Evolutionary conservation across 2,797 vertebrate species (phyloP), one percentile per base, ranked within the genome.

Genomic region (Sebastes iracundus): DNA sequence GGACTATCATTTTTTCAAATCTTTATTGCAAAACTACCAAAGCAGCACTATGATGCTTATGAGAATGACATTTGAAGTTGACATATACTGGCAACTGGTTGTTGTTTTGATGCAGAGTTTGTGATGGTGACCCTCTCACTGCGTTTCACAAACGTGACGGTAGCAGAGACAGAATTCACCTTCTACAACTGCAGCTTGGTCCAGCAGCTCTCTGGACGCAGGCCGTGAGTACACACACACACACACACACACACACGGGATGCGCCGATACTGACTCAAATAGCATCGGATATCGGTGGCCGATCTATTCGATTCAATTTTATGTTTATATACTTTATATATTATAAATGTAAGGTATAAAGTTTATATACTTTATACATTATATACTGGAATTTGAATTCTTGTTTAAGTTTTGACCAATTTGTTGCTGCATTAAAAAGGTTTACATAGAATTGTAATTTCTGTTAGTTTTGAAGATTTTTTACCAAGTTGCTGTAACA

Each of bases 161-260:
- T 99, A 28, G 95, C 96, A n/a, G 95, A 94, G 55, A 94, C 95
- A 1, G 93, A 96, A 28, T 97, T 99, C 91, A 97, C 96, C 85
- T 97, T 99, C 94, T 99, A 97, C 67, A 97, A 99, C 95, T 99
- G 98, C 83, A 92, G 92, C 83, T 94, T 97, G 6, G 96, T 98
- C 78, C 96, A 98, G 88, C 90, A 96, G 87, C 96, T 97, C 6
- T 97, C 92, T 86, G 96, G 93, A 35, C 97, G 95, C 33, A 96
- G 96, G 65, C 97, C 96, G 98, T 99, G 94, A 98, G 98, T 97
- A 64, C 16, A 75, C 38, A 28, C 65, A 65, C 53, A 33, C 60
- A 32, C 66, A 55, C 23, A 3, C 46, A 23, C 68, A 42, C 63
- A 27, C 49, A 8, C 42, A 30, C 71, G 35, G 11, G 35, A 35